Percentiles rank a stretch among this genome's conserved stretches.
Evolutionary conservation across 2,888 invertebrate species (phyloP).

Genomic region (Tiliacea aurago): DNA sequence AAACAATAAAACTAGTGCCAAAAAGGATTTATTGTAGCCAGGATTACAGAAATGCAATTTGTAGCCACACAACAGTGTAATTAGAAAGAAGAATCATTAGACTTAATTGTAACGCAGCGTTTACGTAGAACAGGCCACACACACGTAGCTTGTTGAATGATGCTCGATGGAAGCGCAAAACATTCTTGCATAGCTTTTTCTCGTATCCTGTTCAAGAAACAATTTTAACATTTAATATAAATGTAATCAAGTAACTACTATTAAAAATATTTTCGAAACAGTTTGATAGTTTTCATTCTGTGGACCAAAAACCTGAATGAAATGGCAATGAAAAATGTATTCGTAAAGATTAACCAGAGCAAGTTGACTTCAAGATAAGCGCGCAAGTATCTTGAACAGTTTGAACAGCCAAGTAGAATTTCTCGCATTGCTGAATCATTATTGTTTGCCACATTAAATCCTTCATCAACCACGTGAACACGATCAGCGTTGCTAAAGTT

Average conservation of each 20-base stretch:
- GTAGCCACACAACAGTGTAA: constrained; percentile 18
- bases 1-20: neutral
- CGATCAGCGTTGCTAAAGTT: neutral
- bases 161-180: neutral
- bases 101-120: constrained; percentile 12
- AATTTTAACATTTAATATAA: no score
- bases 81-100: constrained; percentile 2
- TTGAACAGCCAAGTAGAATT: constrained; percentile 37
- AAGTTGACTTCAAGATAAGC: constrained; percentile 16
- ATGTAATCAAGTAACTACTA: no score
- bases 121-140: constrained; percentile 18
- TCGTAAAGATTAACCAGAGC: constrained; percentile 10
- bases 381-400: constrained; percentile 35
- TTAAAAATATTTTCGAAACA: no score
- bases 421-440: constrained; percentile 33
- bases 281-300: neutral
- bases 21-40: neutral
- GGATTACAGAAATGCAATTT: constrained; percentile 15
- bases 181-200: constrained; percentile 9
- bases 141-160: constrained; percentile 12
- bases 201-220: neutral
- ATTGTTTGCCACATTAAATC: constrained; percentile 3
- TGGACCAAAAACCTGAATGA: neutral
- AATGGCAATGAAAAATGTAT: neutral
- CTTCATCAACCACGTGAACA: constrained; percentile 24